These are phyloP conservation scores for Parnassius mnemosyne DNA, from an alignment of 2,888 invertebrate genomes.

Conservation along the genomic window DNA sequence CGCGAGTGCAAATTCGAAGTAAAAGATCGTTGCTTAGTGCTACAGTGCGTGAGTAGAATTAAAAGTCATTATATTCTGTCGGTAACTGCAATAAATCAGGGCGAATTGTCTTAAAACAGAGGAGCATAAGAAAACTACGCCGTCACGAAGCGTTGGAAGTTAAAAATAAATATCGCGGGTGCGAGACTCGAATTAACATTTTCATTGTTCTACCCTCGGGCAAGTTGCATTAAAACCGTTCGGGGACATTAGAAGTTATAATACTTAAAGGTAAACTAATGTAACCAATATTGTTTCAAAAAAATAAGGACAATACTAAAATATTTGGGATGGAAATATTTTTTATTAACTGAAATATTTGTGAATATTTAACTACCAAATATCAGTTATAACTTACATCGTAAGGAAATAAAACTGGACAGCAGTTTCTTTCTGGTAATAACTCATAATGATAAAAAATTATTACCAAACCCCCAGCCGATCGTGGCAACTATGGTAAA, in stretches of 20 bases:
- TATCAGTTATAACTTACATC: too few relatives aligned
- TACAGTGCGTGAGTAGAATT: conserved; percentile 24
- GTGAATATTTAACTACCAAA: too few relatives aligned
- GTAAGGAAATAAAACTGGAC: too few relatives aligned
- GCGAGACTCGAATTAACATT: conserved; percentile 64
- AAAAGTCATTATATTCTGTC: conserved; percentile 24
- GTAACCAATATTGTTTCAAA: conserved; percentile 3
- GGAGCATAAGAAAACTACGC: conserved; percentile 43
- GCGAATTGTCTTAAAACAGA: conserved; percentile 32
- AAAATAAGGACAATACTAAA: not conserved
- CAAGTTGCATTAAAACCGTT: conserved; percentile 68
- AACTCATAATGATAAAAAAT: too few relatives aligned
- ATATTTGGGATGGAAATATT: too few relatives aligned
- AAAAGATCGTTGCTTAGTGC: conserved; percentile 18
- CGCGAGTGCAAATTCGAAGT: conserved; percentile 24
- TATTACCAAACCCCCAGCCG: too few relatives aligned
- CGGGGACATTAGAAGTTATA: conserved; percentile 75
- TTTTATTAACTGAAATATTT: too few relatives aligned
- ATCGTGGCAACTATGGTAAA: too few relatives aligned
- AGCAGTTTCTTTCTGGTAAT: too few relatives aligned
- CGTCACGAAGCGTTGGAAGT: conserved; percentile 45
- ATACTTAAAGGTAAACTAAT: conserved; percentile 59
- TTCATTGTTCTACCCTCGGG: conserved; percentile 68
- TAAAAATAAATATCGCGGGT: conserved; percentile 58
- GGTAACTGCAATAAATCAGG: conserved; percentile 30